phyloP scores from a whole-genome alignment of 2,888 invertebrate genomes.

The Hydrotaea diabolus region DNA sequence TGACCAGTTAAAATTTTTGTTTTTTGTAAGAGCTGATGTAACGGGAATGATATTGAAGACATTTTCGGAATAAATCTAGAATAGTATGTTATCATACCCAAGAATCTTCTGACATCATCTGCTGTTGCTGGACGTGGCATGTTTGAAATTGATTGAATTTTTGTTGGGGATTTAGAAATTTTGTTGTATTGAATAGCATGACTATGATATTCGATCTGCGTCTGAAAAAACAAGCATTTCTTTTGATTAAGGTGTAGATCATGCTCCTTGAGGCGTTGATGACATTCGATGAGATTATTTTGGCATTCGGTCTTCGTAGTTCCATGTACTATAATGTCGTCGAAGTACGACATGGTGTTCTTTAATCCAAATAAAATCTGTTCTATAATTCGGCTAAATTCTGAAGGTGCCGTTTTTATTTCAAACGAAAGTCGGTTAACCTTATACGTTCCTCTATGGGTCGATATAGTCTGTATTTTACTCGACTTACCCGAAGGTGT shows the following conservation, averaged over 20 bases:
- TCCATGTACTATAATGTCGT: constrained; percentile 57
- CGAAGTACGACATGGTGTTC: constrained; percentile 62
- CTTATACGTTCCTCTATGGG: constrained; percentile 48
- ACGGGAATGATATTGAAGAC: constrained; percentile 49
- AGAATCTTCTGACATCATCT: constrained; percentile 58
- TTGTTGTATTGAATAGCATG: constrained; percentile 50
- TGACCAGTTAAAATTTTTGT: constrained; percentile 48
- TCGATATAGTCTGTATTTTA: constrained; percentile 53
- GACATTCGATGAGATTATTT: constrained; percentile 54
- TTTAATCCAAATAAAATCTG: constrained; percentile 63
- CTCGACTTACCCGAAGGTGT: constrained; percentile 47
- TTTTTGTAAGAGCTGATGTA: constrained; percentile 48
- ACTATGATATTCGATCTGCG: constrained; percentile 58
- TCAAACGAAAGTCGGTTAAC: constrained; percentile 51
- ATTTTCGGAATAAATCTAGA: constrained; percentile 53
- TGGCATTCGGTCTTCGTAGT: constrained; percentile 56
- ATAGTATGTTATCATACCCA: constrained; percentile 31
- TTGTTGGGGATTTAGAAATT: constrained; percentile 57
- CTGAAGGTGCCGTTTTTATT: constrained; percentile 54
- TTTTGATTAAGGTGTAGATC: constrained; percentile 60
- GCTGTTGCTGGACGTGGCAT: constrained; percentile 47
- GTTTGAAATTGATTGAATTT: constrained; percentile 58
- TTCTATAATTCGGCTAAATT: constrained; percentile 64
- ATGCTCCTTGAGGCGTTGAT: constrained; percentile 53
- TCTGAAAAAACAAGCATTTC: constrained; percentile 12